Base-by-base conservation (phyloP, 2,888 invertebrate genomes). In the Eristalis tenax region DNA sequence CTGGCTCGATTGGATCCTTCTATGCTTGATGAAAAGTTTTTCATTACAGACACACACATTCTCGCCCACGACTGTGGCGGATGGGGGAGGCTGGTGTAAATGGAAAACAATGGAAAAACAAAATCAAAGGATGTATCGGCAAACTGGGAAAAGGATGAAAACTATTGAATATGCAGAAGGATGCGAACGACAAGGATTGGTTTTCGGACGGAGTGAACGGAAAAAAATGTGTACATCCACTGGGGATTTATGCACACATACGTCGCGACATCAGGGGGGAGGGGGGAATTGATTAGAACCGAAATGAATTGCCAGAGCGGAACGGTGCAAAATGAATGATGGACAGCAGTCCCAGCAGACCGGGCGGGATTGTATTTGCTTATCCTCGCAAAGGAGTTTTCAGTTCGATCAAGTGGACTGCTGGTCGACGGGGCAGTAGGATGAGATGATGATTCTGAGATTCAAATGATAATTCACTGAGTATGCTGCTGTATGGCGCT, bases 61-160 rank as follows among this genome's bases (percentile, higher is more conserved):
- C 43, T n/a, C 59, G 22, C 26, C 26, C 38, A 11, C 10, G 32
- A 28, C 28, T 4, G 5, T 28, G 5, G 38, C 22, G 0, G 28
- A 0, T 28, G 35, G 40, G 10, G 43, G 43, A 61, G 38, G 28
- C 6, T 26, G 18, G 56, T 61, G 71, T 56, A 76, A 71, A 61
- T 77, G 77, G 77, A 69, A 83, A 83, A 83, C 77, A 83, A 77
- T 83, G 38, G 38, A 61, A 68, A 43, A 66, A 32, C 26, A 77
- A 82, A 83, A 70, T 68, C 64, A 68, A 77, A 76, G 18, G 35
- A 68, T 75, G 59, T 80, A 61, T 74, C 74, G 68, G 57, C 40
- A 69, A 81, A 75, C 61, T 18, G 50, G 61, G 43, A 22, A 26
- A 22, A 66, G 38, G 43, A 32, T 15, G 32, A 38, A 59, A 61